phyloP scores from a whole-genome alignment of 2,113 vertebrate species.

The Mohoua ochrocephala region DNA sequence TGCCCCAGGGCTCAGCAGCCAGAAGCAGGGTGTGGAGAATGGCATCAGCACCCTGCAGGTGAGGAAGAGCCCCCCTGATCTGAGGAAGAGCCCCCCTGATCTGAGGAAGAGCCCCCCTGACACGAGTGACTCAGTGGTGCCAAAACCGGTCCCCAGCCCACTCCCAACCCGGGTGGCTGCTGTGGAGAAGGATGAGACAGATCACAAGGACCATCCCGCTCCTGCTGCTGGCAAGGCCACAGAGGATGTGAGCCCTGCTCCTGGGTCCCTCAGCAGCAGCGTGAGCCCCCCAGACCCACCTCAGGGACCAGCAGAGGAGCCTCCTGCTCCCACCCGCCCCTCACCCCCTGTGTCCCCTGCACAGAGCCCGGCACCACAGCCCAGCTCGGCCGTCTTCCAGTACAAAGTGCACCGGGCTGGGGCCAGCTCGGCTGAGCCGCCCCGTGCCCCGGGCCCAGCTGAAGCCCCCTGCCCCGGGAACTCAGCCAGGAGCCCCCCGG shows the following conservation, averaged over 20 bases:
- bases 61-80: not conserved
- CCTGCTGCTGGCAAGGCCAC: not conserved
- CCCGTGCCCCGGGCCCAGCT: fast-evolving
- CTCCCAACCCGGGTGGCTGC: not conserved
- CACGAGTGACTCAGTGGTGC: not conserved
- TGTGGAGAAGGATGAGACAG: not conserved
- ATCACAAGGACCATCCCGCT: not conserved
- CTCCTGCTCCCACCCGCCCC: not conserved
- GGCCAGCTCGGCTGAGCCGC: not conserved
- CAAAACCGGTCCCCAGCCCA: not conserved
- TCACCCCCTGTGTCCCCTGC: not conserved
- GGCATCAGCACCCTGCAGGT: not conserved
- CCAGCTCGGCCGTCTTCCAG: not conserved
- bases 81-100: not conserved
- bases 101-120: not conserved
- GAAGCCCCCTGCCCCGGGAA: fast-evolving
- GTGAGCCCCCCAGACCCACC: not conserved
- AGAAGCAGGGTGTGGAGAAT: conserved; percentile 31
- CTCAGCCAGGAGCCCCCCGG: not conserved
- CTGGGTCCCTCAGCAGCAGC: fast-evolving
- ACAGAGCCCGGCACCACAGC: not conserved
- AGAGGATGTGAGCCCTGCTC: not conserved
- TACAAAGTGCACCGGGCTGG: conserved; percentile 60
- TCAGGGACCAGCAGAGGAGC: not conserved
- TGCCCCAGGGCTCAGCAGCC: not conserved